Evolutionary conservation across 2,797 vertebrate species (phyloP), one percentile per base, ranked within the genome.

Genomic region (Psittacula derbiana): DNA sequence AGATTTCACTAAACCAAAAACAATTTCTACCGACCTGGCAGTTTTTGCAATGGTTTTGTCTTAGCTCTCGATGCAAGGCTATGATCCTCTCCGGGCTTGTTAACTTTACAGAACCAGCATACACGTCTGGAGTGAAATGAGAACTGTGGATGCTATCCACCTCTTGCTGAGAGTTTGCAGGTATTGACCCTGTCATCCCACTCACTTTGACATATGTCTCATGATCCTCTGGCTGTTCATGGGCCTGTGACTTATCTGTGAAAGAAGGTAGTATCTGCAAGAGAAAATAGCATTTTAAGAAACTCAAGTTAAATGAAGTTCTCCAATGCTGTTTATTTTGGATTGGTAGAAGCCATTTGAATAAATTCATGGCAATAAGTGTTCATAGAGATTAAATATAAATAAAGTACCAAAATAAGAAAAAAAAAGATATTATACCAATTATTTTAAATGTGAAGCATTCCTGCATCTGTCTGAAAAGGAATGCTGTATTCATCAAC

Each of bases 71-170:
- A 19, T 98, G 97, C 8, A 98, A 96, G 83, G 95, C 96, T 89
- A 97, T 83, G 95, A 98, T 98, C 95, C 96, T 98, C 33, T 97
- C 97, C 0, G 98, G 98, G 84, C 97, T 98, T 55, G 53, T 97
- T 84, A 98, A 92, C 92, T 86, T 94, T 2, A 80, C 18, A 81
- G 38, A 82, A 50, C 40, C 57, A 74, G 49, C 44, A 67, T 10
- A 12, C 6, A 50, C 1, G 0, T 67, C 28, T 30, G 94, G 88
- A 40, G 74, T 65, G 23, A 73, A 11, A 61, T 5, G 47, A 53
- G 16, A 40, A 20, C 80, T 64, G 33, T 6, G 50, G 11, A 25
- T 78, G 28, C 64, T 62, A 7, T 65, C 58, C 25, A n/a, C 16
- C 6, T 66, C 91, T 50, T 72, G 86, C 27, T 72, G 93, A 61